Evolutionary conservation across 2,888 invertebrate species (phyloP).

Genomic region (Coremacera marginata): DNA sequence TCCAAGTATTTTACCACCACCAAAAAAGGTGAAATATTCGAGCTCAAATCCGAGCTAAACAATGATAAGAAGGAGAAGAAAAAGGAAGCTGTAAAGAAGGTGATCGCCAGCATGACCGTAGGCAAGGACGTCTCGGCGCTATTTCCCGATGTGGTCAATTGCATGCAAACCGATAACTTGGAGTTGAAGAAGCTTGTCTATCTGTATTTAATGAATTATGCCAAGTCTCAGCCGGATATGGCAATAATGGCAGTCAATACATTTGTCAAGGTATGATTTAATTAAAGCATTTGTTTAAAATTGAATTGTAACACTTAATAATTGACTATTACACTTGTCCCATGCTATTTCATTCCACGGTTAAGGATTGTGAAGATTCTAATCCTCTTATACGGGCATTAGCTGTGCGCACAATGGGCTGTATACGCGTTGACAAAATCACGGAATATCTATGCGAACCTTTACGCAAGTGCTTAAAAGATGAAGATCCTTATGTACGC

Average conservation of each 20-base stretch:
- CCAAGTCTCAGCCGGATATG: constrained; percentile 99
- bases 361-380: constrained; percentile 98
- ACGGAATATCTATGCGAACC: constrained; percentile 99
- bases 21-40: constrained; percentile 99
- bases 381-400: constrained; percentile 98
- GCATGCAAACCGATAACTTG: constrained; percentile 99
- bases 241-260: constrained; percentile 99
- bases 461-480: constrained; percentile 91
- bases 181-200: constrained; percentile 99
- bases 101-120: constrained; percentile 99
- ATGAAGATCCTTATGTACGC: constrained; percentile 97
- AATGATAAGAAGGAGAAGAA: constrained; percentile 99
- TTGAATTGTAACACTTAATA: too few relatives aligned
- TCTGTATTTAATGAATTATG: constrained; percentile 99
- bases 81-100: constrained; percentile 99
- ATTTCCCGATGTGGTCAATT: constrained; percentile 99
- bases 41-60: constrained; percentile 97
- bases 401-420: constrained; percentile 99
- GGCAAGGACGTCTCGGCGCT: constrained; percentile 99
- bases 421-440: constrained; percentile 99
- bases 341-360: not conserved
- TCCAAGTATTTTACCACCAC: constrained; percentile 99
- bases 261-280: constrained; percentile 91
- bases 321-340: too few relatives aligned
- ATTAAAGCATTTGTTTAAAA: too few relatives aligned